Base-by-base conservation (phyloP, 1,140 invertebrate genomes). In the Drosophila oshimai region DNA sequence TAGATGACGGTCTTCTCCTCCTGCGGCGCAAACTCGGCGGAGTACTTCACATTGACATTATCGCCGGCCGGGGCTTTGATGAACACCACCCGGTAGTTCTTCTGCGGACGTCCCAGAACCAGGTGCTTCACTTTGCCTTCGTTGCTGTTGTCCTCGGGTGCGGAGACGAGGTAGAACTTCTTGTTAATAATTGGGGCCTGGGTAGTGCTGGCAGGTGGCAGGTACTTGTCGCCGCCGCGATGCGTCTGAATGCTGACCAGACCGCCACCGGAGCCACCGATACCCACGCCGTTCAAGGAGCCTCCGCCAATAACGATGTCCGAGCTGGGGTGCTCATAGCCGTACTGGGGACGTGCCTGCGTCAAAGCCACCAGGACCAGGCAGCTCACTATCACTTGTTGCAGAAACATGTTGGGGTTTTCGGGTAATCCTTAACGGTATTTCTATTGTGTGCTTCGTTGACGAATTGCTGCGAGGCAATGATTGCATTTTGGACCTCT, bases 1-100 rank as follows among this genome's bases (percentile, higher is more conserved):
- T 97, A 97, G 71, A 97, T 96, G 62, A 96, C 93, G 20, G 96
- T 97, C 91, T 97, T 97, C 90, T 96, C 95, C 91, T 97, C 96
- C 61, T 95, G 89, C 15, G 89, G 89, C 0, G 89, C 89, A 54
- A 88, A 90, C 31, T 90, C 89, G 20, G 89, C 89, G 13, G 89
- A 90, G 7, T 88, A 88, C 44, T 89, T 90, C 0, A 86, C 78
- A 28, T 90, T 90, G 93, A 80, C 93, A 93, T 46, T 94, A 92
- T 60, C 95, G 93, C 94, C 94, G 45, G 94, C 93, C 17, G 96
- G 95, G 12, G 96, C 95, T 93, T 96, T 96, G 91, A 96, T 96
- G 94, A 96, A 96, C 81, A 97, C 96, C 74, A 96, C 96, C 79
- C 96, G 96, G 92, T 96, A 96, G 91, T 96, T 95, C 77, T 96